Evolutionary conservation across 2,888 invertebrate genomes (phyloP).

Genomic region (Erpobdella octoculata): DNA sequence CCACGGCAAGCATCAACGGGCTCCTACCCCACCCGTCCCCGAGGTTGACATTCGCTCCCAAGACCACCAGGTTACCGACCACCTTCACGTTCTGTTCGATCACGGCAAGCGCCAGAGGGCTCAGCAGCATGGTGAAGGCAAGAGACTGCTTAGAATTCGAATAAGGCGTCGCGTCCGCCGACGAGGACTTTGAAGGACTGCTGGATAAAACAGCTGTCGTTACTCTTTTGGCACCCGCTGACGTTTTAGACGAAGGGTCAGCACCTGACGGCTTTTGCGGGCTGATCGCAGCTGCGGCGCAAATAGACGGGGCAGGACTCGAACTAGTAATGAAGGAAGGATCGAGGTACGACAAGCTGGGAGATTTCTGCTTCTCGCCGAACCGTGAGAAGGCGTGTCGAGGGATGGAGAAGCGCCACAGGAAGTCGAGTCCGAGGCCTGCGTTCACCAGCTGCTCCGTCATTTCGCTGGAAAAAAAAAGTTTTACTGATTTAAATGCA

Average conservation of each 20-base stretch:
- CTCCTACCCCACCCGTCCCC: constrained; percentile 49
- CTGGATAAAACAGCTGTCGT: background rate
- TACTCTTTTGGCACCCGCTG: background rate
- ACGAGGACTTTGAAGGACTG: constrained; percentile 24
- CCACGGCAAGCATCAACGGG: constrained; percentile 53
- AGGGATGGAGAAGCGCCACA: constrained; percentile 10
- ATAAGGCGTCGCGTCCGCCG: background rate
- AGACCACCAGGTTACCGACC: constrained; percentile 46
- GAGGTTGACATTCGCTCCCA: constrained; percentile 50
- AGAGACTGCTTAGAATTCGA: background rate
- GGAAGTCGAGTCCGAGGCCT: constrained; percentile 9
- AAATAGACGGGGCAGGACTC: too few species aligned
- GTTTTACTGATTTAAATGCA: too few species aligned
- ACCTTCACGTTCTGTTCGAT: constrained; percentile 46
- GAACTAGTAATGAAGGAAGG: background rate
- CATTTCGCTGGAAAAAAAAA: constrained; percentile 28
- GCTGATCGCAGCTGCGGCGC: background rate
- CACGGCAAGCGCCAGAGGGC: constrained; percentile 51
- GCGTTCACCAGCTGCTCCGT: background rate
- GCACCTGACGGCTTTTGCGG: background rate
- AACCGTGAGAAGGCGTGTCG: background rate
- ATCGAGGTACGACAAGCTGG: background rate
- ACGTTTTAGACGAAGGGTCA: background rate
- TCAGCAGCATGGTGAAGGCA: constrained; percentile 6
- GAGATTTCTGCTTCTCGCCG: background rate